phyloP scores from a whole-genome alignment of 2,888 invertebrate species.

The Epiblema foenella region DNA sequence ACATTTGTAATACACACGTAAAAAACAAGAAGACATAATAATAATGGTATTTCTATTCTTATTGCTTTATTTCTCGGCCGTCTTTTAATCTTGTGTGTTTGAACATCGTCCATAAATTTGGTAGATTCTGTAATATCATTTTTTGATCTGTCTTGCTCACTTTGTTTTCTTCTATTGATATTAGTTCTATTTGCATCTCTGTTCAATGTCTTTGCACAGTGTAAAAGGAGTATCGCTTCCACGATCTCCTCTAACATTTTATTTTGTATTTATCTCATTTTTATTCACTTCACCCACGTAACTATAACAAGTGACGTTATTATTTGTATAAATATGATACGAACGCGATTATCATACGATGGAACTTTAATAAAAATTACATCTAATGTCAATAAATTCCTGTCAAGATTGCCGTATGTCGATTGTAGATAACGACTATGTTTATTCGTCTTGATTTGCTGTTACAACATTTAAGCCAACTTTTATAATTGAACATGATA shows the following conservation, averaged over 20 bases:
- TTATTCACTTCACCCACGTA: constrained; percentile 55
- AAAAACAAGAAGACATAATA: constrained; percentile 71
- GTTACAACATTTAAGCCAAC: not conserved
- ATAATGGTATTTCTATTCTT: constrained; percentile 55
- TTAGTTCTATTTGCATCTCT: constrained; percentile 60
- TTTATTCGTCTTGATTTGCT: not conserved
- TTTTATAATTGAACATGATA: not conserved
- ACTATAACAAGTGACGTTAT: constrained; percentile 49
- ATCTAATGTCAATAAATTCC: constrained; percentile 12
- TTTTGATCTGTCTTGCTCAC: constrained; percentile 46
- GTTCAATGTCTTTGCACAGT: constrained; percentile 56
- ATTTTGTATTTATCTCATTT: constrained; percentile 72
- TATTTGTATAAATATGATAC: constrained; percentile 25
- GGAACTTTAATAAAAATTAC: constrained; percentile 12
- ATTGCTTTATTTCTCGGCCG: constrained; percentile 48
- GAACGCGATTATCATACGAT: constrained; percentile 38
- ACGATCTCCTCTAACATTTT: constrained; percentile 81
- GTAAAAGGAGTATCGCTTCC: constrained; percentile 71
- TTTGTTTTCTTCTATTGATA: constrained; percentile 61
- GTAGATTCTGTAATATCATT: constrained; percentile 55
- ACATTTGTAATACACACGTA: constrained; percentile 78
- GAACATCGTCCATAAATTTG: constrained; percentile 73
- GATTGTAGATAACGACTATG: not conserved
- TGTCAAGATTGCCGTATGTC: not conserved
- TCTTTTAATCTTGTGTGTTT: constrained; percentile 77